Evolutionary conservation across 2,888 invertebrate species (phyloP).

Genomic region (Punctoribates punctum): DNA sequence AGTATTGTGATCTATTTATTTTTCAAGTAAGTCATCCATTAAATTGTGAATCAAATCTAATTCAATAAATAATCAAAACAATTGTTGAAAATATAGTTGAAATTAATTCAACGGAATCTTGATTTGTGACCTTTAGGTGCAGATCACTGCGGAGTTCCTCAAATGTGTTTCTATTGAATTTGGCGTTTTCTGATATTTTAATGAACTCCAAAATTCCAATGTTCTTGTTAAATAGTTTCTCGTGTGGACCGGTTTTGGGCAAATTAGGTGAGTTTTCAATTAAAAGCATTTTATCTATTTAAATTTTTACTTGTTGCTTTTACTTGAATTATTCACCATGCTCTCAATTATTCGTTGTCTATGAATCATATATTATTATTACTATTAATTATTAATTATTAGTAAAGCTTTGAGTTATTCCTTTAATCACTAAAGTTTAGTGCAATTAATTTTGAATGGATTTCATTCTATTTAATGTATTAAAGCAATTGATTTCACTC

Average conservation of each 20-base stretch:
- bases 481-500: too few relatives aligned
- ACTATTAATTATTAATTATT: too few relatives aligned
- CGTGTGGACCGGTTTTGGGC: conserved; percentile 69
- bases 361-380: too few relatives aligned
- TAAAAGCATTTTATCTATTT: neutral
- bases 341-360: too few relatives aligned
- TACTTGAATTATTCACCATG: too few relatives aligned
- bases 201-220: conserved; percentile 70
- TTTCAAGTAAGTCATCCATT: conserved; percentile 60
- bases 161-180: conserved; percentile 69
- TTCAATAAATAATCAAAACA: neutral
- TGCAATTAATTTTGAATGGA: too few relatives aligned
- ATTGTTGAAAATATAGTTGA: too few relatives aligned
- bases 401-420: too few relatives aligned
- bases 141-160: conserved; percentile 68
- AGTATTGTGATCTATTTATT: conserved; percentile 69
- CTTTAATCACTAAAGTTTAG: too few relatives aligned
- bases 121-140: too few relatives aligned
- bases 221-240: conserved; percentile 69
- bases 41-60: neutral
- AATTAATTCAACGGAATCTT: neutral
- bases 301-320: too few relatives aligned
- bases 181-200: conserved; percentile 69
- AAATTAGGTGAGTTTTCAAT: conserved; percentile 60
- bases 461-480: too few relatives aligned